Percentiles rank a stretch among this genome's conserved stretches.
phyloP scores from a whole-genome alignment of 2,888 invertebrate genomes.

The Hedychridium roseum region DNA sequence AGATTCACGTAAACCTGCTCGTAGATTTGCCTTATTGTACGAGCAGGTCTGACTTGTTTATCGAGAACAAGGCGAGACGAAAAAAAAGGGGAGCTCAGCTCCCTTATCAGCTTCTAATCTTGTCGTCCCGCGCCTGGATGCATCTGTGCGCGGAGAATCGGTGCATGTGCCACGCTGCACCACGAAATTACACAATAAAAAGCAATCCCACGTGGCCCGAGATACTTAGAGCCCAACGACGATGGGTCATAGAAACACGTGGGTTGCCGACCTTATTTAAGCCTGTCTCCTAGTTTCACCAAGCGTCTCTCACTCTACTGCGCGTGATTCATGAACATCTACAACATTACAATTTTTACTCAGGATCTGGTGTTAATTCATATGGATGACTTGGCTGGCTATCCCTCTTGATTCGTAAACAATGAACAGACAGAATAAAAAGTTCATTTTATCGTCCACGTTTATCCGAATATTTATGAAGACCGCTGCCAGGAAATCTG shows the following conservation, averaged over 20 bases:
- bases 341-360: no score
- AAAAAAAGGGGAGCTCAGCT: neutral
- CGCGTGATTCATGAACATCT: constrained; percentile 15
- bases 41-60: no score
- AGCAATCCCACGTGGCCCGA: neutral
- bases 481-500: no score
- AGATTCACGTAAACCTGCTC: no score
- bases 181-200: constrained; percentile 9
- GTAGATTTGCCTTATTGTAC: no score
- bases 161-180: constrained; percentile 6
- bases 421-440: no score
- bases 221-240: neutral
- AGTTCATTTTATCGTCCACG: no score
- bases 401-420: no score
- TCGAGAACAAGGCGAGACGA: neutral
- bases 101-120: neutral
- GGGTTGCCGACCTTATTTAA: constrained; percentile 4
- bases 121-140: constrained; percentile 1
- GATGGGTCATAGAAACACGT: constrained; percentile 6
- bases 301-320: constrained; percentile 5
- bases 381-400: no score
- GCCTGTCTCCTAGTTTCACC: constrained; percentile 11
- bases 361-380: no score
- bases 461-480: no score
- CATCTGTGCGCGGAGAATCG: neutral